Base-by-base conservation (phyloP, 2,888 invertebrate genomes). In the Parelbella ahira region DNA sequence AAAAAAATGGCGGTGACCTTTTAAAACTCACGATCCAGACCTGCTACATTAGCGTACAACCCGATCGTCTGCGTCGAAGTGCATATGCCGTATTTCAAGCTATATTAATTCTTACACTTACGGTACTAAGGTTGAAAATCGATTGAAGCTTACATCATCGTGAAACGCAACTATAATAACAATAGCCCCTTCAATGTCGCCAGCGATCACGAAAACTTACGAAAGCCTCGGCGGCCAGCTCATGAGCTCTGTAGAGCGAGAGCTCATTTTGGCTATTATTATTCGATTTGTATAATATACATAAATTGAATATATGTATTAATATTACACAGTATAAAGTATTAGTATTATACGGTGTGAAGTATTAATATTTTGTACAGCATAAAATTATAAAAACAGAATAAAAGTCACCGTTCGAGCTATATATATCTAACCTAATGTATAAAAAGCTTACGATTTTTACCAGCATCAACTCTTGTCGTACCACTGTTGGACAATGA, bases 121-220 rank as follows among this genome's bases (percentile, higher is more conserved):
- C n/a, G 1, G 0, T 0, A 2, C 37, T 48, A 49, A 37, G 19
- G 9, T 21, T 20, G 13, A 13, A 27, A 25, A 10, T 27, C 38
- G 34, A 9, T 21, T 41, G 19, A 21, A 9, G n/a, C 9, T 1
- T 39, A 20, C n/a, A 7, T 19, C 19, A 33, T 27, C 29, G 36
- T 46, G 36, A 38, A 30, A 44, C 25, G 27, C 33, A 32, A 15
- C 39, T 12, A 32, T 13, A 28, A 42, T 23, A 53, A 83, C 79
- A 83, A 81, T 81, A 75, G 73, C 70, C 63, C 63, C 60, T 60
- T 80, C 75, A 78, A 79, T 78, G 79, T 77, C 77, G 63, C 56
- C 55, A 58, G 54, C 58, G 56, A 72, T 73, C 79, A 83, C 82
- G 82, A 80, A 68, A 69, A 72, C 69, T 83, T 80, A 72, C 79